Percentiles rank a stretch among this genome's conserved stretches.
These are phyloP conservation scores for Tipula lateralis DNA, from an alignment of 2,888 invertebrate genomes.

Conservation along the genomic window DNA sequence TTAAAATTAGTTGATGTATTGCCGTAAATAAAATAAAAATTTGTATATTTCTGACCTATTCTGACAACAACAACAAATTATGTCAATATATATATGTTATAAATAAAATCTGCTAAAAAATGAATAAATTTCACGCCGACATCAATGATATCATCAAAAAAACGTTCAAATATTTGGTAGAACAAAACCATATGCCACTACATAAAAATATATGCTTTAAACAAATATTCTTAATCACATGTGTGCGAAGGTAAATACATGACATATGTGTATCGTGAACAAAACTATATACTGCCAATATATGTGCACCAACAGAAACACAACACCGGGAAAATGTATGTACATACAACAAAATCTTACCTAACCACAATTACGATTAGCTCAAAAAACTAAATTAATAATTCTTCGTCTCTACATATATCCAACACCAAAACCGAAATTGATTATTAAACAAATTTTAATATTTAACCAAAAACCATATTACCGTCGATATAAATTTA, in stretches of 20 bases:
- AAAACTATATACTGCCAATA: background rate
- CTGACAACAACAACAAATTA: background rate
- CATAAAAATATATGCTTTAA: background rate
- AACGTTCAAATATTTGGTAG: background rate
- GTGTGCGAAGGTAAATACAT: background rate
- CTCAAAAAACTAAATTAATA: background rate
- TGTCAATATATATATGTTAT: background rate
- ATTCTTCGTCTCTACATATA: background rate
- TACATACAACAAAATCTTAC: background rate
- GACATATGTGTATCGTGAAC: background rate
- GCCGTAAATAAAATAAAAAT: background rate
- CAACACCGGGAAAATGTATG: background rate
- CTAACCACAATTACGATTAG: background rate
- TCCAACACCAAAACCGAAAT: background rate
- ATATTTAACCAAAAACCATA: background rate
- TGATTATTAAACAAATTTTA: background rate
- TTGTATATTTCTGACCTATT: background rate
- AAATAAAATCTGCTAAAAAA: background rate
- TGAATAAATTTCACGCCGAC: background rate
- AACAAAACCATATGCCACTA: background rate
- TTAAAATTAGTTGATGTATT: too few species aligned
- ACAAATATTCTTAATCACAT: background rate
- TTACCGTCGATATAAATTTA: background rate
- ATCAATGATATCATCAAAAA: background rate
- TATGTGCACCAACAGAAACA: background rate